phyloP scores from a whole-genome alignment of 2,113 vertebrate genomes.

The Chloroceryle aenea region DNA sequence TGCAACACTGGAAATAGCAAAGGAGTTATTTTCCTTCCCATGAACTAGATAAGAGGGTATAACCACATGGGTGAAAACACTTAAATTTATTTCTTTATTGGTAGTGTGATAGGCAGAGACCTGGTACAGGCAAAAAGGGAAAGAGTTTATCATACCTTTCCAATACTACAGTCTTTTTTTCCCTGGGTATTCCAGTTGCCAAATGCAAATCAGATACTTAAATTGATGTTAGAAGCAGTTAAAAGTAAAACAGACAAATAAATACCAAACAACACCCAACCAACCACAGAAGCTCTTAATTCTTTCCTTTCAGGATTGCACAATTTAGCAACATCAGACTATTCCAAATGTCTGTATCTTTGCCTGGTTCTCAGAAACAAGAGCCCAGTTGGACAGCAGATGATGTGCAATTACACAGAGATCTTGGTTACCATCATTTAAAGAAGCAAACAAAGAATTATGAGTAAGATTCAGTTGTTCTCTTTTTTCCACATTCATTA shows the following conservation, averaged over 20 bases:
- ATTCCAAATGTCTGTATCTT: background rate
- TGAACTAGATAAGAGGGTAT: background rate
- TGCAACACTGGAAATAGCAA: background rate
- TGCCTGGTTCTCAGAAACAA: fast-evolving
- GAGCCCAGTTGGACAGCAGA: background rate
- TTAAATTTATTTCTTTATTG: background rate
- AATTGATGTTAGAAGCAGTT: background rate
- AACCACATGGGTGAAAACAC: background rate
- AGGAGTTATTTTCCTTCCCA: background rate
- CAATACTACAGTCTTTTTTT: fast-evolving
- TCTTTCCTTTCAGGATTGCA: background rate
- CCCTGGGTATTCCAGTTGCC: background rate
- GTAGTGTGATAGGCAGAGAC: background rate
- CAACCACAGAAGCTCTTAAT: background rate
- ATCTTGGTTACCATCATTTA: background rate
- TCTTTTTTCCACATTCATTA: background rate
- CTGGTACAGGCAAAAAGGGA: background rate
- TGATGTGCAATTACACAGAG: background rate
- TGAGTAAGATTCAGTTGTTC: background rate
- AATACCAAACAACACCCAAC: background rate
- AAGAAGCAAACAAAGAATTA: background rate
- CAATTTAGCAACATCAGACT: background rate
- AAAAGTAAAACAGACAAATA: background rate
- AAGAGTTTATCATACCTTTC: background rate
- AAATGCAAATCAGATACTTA: background rate